Percentiles rank a stretch among this genome's conserved stretches.
These are phyloP conservation scores for Platanista minor DNA, from an alignment of 2,113 vertebrate genomes.

Conservation along the genomic window DNA sequence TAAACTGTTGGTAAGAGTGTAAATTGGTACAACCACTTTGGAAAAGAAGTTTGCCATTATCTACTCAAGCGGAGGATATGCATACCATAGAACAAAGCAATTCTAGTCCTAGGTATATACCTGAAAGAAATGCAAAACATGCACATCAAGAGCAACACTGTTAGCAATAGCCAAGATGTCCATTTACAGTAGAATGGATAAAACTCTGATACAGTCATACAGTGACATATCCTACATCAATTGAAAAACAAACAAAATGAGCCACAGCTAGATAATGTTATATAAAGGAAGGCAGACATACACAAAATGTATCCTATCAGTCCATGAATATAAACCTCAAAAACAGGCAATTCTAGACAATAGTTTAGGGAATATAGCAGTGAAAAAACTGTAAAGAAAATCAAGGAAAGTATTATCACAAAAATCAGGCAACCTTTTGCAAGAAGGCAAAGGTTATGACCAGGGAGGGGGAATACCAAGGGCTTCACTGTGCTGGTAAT, in stretches of 20 bases:
- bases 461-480: not conserved
- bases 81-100: not conserved
- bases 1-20: not conserved
- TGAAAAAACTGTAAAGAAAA: constrained; percentile 32
- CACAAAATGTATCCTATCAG: not conserved
- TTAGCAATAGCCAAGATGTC: not conserved
- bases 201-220: not conserved
- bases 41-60: constrained; percentile 11
- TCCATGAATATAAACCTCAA: not conserved
- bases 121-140: not conserved
- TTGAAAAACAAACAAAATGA: constrained; percentile 7
- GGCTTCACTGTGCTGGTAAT: not conserved
- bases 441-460: not conserved
- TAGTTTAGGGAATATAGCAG: not conserved
- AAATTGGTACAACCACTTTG: constrained; percentile 6
- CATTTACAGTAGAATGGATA: not conserved
- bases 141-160: not conserved
- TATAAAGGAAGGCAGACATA: not conserved
- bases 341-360: not conserved
- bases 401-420: not conserved
- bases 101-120: not conserved
- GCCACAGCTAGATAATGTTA: not conserved
- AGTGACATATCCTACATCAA: not conserved
- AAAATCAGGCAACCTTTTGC: not conserved
- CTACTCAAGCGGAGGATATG: not conserved